Base-by-base conservation (phyloP, 2,888 invertebrate species). In the Syrphus vitripennis region DNA sequence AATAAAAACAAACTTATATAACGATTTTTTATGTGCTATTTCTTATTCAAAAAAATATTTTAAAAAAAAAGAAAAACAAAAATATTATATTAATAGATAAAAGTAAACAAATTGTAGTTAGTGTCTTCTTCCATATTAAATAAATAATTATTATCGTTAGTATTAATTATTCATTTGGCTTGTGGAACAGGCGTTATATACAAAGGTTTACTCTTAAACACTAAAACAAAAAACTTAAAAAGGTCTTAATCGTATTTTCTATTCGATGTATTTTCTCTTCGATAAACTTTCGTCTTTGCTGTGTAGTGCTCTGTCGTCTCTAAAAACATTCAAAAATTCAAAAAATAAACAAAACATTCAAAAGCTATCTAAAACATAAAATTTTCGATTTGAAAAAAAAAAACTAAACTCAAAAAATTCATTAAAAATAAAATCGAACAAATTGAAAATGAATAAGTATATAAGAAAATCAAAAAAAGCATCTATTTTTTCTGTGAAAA, bases 401-500 rank as follows among this genome's bases (percentile, higher is more conserved):
- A 69, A 21, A n/a, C 26, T 37, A 12, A 21, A 53, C 16, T 3
- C 1, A 55, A 50, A 78, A 34, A 72, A 31, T 19, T 50, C n/a
- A 5, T 70, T 70, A 37, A n/a, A 31, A 40, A 69, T 31, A 45
- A 63, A 83, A 50, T 79, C 63, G 63, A 53, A 67, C 31, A 70
- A 63, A 65, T 80, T 24, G 19, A 70, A 75, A 70, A 61, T 16
- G 16, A 63, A 55, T 34, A 34, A 42, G 24, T 57, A 48, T 7
- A 65, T 24, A 55, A 55, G 24, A 75, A 61, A 16, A 63, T 61
- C 12, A 53, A 4, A 70, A 37, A 53, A 37, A 59, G 24, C 59
- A 19, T 53, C 69, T 86, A 86, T 86, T 86, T 86, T 86, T 86
- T 86, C 86, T 86, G 78, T 86, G 86, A 86, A 86, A 86, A 86